Evolutionary conservation across 2,113 vertebrate species (phyloP), one percentile per base, ranked within the genome.

Genomic region (Mustela lutreola): DNA sequence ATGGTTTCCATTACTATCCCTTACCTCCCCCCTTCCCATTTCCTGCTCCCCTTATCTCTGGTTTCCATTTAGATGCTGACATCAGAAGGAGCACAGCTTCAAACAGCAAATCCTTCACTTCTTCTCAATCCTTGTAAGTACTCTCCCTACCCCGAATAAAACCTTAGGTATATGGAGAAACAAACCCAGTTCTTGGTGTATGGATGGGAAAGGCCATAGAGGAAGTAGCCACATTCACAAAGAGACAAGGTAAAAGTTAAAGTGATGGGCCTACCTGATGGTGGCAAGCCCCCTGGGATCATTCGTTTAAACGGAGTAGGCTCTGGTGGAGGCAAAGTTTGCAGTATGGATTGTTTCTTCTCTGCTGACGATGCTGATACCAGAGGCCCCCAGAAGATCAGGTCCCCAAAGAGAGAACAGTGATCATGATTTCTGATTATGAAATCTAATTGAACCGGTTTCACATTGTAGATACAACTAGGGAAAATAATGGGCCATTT

Each of bases 71-170:
- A 99, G 99, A 99, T 99, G 99, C 99, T 87, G 99, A 99, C 96
- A 99, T 99, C 98, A 99, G 99, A 98, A 99, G 98, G 97, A 99
- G 97, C 39, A 96, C 98, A 4, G 98, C 98, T 28, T 99, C 98
- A 86, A 98, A 94, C 98, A 99, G 98, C 93, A 99, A 98, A 91
- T 98, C 99, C 31, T 99, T 99, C 95, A 98, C 99, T 76, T 99
- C 99, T 94, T 99, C 99, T 0, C 99, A 99, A 16, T 99, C 99
- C 90, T 98, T 99, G 99, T 99, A 98, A 95, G 99, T 99, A 84
- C 33, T 60, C 19, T 16, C 56, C 19, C 56, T 2, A 1, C 56
- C 79, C 60, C 7, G 21, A 56, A 50, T 71, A 28, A 58, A 89
- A 71, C n/a, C 16, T 67, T 50, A 50, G 48, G 2, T 28, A 39